phyloP scores from a whole-genome alignment of 2,113 vertebrate genomes.

The Callionymus lyra region DNA sequence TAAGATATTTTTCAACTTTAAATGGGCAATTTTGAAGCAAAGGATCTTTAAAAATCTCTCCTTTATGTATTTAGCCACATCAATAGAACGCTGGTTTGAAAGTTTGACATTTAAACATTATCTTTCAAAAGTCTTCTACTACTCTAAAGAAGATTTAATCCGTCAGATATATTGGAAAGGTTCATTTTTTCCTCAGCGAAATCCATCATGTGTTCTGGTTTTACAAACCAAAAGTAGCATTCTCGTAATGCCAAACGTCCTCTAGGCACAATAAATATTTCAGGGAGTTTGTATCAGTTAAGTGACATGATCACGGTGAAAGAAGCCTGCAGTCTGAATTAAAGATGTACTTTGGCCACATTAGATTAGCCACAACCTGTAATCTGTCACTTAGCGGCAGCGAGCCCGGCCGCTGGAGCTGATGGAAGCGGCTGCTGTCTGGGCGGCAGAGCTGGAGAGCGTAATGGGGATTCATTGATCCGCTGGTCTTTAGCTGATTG shows the following conservation, averaged over 20 bases:
- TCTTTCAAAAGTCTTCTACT: no score
- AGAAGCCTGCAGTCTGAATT: conserved; percentile 61
- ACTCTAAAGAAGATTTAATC: no score
- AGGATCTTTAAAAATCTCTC: no score
- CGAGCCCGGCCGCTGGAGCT: conserved; percentile 51
- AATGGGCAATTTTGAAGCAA: no score
- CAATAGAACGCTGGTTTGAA: no score
- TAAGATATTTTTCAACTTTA: no score
- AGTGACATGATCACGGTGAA: conserved; percentile 55
- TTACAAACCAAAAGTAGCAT: conserved; percentile 3
- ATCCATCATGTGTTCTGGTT: conserved; percentile 5
- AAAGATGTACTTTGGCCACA: conserved; percentile 62
- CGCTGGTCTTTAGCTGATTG: conserved; percentile 69
- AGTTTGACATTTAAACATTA: no score
- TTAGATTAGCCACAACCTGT: conserved; percentile 68
- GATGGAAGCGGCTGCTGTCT: conserved; percentile 60
- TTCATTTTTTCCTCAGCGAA: background rate
- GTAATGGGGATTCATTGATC: conserved; percentile 75
- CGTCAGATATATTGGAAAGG: no score
- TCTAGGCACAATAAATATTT: conserved; percentile 56
- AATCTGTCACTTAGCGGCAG: conserved; percentile 68
- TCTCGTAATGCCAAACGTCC: conserved; percentile 25
- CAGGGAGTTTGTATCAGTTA: conserved; percentile 47
- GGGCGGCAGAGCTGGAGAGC: conserved; percentile 46
- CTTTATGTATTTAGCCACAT: no score